These are phyloP conservation scores for Phoxinus dragarum DNA, from an alignment of 2,797 vertebrate species.

Conservation along the genomic window DNA sequence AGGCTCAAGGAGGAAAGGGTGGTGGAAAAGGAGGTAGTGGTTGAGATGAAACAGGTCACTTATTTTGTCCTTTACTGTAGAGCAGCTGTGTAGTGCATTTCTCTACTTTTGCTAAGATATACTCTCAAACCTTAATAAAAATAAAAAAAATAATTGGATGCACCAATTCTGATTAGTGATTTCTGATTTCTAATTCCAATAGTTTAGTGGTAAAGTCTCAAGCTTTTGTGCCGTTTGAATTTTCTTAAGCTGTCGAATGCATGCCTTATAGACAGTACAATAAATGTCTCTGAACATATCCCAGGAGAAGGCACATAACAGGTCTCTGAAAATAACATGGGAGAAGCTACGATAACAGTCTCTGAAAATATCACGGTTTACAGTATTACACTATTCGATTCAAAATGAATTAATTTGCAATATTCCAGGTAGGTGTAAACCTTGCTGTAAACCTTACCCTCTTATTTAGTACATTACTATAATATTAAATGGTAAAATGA, in stretches of 20 bases:
- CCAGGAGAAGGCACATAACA: too few relatives aligned
- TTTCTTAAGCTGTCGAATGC: neutral
- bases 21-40: conserved; percentile 23
- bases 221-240: neutral
- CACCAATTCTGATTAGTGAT: neutral
- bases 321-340: too few relatives aligned
- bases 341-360: too few relatives aligned
- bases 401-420: neutral
- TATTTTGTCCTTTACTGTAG: conserved; percentile 46
- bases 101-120: neutral
- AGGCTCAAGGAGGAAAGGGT: conserved; percentile 12
- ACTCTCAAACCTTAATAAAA: neutral
- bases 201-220: too few relatives aligned
- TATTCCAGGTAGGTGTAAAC: neutral
- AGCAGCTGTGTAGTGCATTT: conserved; percentile 59
- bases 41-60: conserved; percentile 55
- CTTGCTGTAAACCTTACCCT: neutral
- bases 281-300: neutral
- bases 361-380: neutral
- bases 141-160: neutral
- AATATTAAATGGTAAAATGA: too few relatives aligned
- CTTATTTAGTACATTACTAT: too few relatives aligned
- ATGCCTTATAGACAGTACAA: neutral
- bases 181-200: too few relatives aligned
- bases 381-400: neutral